These are phyloP conservation scores for Nixonia krombeini DNA, from an alignment of 1,140 invertebrate species.

Conservation along the genomic window DNA sequence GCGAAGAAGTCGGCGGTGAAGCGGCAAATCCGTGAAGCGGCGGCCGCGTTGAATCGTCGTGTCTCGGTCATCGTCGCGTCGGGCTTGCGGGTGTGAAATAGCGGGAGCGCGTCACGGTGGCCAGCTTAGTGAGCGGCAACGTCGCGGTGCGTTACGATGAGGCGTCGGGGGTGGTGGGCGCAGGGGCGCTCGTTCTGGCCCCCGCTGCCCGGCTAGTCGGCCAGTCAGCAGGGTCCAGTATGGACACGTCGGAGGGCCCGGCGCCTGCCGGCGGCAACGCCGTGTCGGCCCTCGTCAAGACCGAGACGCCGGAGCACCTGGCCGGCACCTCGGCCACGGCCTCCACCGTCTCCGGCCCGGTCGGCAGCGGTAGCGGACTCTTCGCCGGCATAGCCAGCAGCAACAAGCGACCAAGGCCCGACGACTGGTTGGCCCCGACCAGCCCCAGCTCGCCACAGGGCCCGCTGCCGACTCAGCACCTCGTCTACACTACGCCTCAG, in stretches of 20 bases:
- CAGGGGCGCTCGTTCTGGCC: slow-evolving; percentile 62
- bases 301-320: slow-evolving; percentile 60
- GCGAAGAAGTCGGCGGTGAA: too few species aligned
- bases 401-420: slow-evolving; percentile 67
- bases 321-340: slow-evolving; percentile 53
- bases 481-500: slow-evolving; percentile 52
- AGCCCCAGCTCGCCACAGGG: slow-evolving; percentile 73
- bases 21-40: too few species aligned
- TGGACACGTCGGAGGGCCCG: slow-evolving; percentile 46
- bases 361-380: slow-evolving; percentile 47
- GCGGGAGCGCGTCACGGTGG: slow-evolving; percentile 64
- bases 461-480: slow-evolving; percentile 69
- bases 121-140: slow-evolving; percentile 67
- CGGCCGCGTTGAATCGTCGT: too few species aligned
- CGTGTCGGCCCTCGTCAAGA: slow-evolving; percentile 56
- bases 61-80: too few species aligned
- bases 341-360: slow-evolving; percentile 41
- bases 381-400: slow-evolving; percentile 56
- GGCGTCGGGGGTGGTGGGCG: slow-evolving; percentile 62
- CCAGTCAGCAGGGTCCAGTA: slow-evolving; percentile 40
- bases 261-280: slow-evolving; percentile 23
- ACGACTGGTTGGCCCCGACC: slow-evolving; percentile 76
- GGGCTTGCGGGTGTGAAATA: too few species aligned
- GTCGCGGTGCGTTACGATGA: slow-evolving; percentile 69
- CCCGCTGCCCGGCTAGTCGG: slow-evolving; percentile 61